phyloP scores from a whole-genome alignment of 2,113 vertebrate species.

The Camelus dromedarius region DNA sequence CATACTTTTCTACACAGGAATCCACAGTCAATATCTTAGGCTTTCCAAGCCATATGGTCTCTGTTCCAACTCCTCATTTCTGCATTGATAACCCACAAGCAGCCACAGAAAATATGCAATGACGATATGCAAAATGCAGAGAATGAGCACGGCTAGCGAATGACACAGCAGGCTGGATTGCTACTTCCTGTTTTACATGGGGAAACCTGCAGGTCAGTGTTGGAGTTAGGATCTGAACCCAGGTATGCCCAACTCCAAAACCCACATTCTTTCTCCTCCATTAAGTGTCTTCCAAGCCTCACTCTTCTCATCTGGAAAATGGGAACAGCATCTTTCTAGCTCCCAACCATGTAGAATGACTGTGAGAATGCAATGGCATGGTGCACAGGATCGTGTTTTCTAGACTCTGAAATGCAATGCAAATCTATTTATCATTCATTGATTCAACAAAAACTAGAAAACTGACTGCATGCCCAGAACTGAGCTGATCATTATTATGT shows the following conservation, averaged over 20 bases:
- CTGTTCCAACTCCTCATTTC: neutral
- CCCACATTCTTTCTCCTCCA: neutral
- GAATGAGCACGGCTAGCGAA: neutral
- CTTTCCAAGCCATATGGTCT: neutral
- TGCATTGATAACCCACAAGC: neutral
- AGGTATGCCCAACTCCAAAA: neutral
- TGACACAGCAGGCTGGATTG: neutral
- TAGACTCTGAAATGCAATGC: neutral
- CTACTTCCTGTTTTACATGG: neutral
- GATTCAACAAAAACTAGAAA: neutral
- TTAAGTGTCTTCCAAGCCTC: neutral
- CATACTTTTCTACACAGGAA: neutral
- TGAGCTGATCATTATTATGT: neutral
- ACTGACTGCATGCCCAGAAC: neutral
- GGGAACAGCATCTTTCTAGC: neutral
- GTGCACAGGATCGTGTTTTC: neutral
- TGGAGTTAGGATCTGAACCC: neutral
- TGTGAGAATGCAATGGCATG: neutral
- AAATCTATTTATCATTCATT: neutral
- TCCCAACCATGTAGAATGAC: neutral
- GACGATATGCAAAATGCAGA: neutral
- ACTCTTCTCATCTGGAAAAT: slow-evolving; percentile 10
- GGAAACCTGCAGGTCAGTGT: neutral
- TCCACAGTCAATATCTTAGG: neutral
- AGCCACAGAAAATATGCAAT: neutral